Base-by-base conservation (phyloP, 2,888 invertebrate genomes). In the Ichneumon xanthorius region DNA sequence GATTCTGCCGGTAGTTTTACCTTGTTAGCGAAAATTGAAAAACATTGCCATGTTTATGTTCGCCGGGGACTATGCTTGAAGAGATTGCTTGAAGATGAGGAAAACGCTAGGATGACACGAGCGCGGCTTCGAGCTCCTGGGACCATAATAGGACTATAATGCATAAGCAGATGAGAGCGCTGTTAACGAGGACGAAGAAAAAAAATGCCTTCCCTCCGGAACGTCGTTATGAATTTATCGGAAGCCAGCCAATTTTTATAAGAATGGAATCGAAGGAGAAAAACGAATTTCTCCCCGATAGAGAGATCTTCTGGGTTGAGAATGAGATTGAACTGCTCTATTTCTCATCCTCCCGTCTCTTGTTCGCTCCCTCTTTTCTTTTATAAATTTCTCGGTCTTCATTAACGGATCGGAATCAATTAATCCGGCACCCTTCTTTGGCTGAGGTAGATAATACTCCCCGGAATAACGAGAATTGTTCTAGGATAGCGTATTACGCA, bases 21-120 rank as follows among this genome's bases (percentile, higher is more conserved):
- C 90, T 91, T 89, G 90, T 91, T 91, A 91, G 84, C 72, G 83
- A 88, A 88, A 87, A 91, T 90, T 89, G 88, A 86, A 89, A 89
- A 87, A 90, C 89, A 91, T 89, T 88, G 88, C 87, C 89, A 86
- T 88, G 88, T 89, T 90, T 89, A 89, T 88, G 85, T 45, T 4
- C 58, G 61, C 68, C 71, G 78, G 58, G 73, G 76, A 9, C 50
- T 76, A 76, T 81, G 82, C n/a, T n/a, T n/a, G n/a, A n/a, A n/a
- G 80, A 78, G 72, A 78, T 80, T 65, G 70, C 22, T 30, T 33
- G n/a, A 26, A 26, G 19, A 63, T 33, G 82, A 61, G 33, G 55
- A 71, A 80, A 61, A 26, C 11, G 11, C 58, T 19, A 58, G 22
- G 26, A 22, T 58, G 58, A 58, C 58, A 58, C 58, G 58, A 2